Base-by-base conservation (phyloP, 2,797 vertebrate species). In the Crypturellus tataupa region DNA sequence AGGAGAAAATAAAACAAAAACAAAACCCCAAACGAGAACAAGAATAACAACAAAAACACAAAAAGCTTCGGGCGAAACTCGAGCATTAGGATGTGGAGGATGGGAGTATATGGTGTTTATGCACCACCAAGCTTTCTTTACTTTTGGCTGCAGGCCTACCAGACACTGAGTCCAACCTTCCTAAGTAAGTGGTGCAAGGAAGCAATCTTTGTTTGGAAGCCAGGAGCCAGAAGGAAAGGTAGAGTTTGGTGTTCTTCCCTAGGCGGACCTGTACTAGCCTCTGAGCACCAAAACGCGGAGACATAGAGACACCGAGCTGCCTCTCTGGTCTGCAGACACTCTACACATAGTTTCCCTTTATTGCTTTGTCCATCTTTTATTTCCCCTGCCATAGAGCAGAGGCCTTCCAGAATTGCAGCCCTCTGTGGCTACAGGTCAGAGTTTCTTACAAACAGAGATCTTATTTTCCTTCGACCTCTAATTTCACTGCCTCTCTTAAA, bases 231-330 rank as follows among this genome's bases (percentile, higher is more conserved):
- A 7, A 80, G 56, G 33, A 89, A 13, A 86, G 47, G 39, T 69
- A 92, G 56, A 56, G 80, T 82, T 49, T 27, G 40, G 9, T 8
- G 70, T 91, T 95, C 29, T 82, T 68, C 53, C 71, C 40, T 51
- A 29, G 23, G 42, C 24, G 89, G 60, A 80, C 20, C 31, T 59
- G 21, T 58, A 33, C 13, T 72, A 35, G 29, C 49, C 37, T 16
- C 18, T 0, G 10, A 60, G 51, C 33, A 64, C 75, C 73, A 86
- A 71, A 87, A 67, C 11, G 46, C 18, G 62, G 23, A 90, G 25
- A 35, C 27, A n/a, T 21, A n/a, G 39, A 59, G 60, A 79, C 37
- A 12, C 31, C 62, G 65, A 84, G 33, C 25, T 4, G 3, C 29
- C 65, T 70, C 25, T n/a, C 37, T 58, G 31, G 40, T 37, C 59